phyloP scores from a whole-genome alignment of 2,888 invertebrate species.

The Ichneumoninae sp. region DNA sequence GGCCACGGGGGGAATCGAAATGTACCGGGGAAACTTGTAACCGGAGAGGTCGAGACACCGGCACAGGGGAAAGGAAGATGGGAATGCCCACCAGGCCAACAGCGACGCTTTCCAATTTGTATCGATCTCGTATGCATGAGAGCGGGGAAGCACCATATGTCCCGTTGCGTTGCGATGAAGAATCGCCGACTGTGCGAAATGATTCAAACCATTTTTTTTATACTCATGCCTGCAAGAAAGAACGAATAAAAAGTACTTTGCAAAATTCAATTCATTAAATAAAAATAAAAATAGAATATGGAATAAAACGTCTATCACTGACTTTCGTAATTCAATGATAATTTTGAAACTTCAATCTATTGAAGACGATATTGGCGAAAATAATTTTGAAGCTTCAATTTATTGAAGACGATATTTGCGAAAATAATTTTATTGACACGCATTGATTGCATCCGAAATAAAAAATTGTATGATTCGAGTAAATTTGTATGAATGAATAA shows the following conservation, averaged over 20 bases:
- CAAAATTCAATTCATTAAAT: background rate
- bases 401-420: background rate
- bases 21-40: conserved; percentile 60
- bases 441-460: background rate
- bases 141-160: conserved; percentile 70
- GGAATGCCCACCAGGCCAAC: conserved; percentile 19
- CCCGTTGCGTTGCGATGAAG: conserved; percentile 59
- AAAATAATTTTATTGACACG: background rate
- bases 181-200: conserved; percentile 38
- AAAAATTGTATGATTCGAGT: background rate
- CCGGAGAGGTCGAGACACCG: conserved; percentile 69
- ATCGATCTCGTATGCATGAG: conserved; percentile 73
- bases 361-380: background rate
- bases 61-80: conserved; percentile 32
- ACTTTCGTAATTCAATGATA: background rate
- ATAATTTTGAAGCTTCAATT: background rate
- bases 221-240: background rate
- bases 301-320: background rate
- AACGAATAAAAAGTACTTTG: no score
- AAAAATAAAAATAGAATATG: background rate
- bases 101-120: conserved; percentile 64
- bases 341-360: background rate
- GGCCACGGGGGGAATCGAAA: conserved; percentile 33
- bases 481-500: background rate
- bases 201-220: conserved; percentile 20